Base-by-base conservation (phyloP, 2,113 vertebrate species). In the Seriola quinqueradiata region DNA sequence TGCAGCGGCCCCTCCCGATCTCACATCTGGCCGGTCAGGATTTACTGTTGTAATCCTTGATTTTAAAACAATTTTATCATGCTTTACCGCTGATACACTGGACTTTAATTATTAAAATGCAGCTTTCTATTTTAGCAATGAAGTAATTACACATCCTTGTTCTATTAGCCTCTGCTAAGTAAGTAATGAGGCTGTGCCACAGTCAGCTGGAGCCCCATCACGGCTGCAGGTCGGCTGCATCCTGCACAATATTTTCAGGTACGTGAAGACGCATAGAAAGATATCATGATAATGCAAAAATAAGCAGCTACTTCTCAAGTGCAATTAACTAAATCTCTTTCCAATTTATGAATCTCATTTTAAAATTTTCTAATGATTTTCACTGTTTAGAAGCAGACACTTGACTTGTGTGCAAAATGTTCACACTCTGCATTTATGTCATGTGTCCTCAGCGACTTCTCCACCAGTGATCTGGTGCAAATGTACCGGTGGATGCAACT, bases 91-190 rank as follows among this genome's bases (percentile, higher is more conserved):
- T 88, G 91, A 93, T 94, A 92, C 34, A 57, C 81, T 81, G 88
- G 84, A 92, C 90, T 94, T 94, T 95, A 95, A 96, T 96, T 95
- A 95, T 90, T 88, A 87, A 95, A 95, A 95, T 96, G 95, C 92
- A 95, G 93, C 90, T 95, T 94, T 94, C 71, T 77, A 46, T 89
- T 91, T 89, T 65, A 87, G 81, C 81, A 70, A 59, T 79, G 87
- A 94, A 92, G 90, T 95, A 94, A 95, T 95, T 94, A 93, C 86
- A 89, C 86, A 77, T 83, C 72, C 84, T 40, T 48, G 83, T 75
- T 90, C 89, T 17, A 95, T 94, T 95, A 95, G 92, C 92, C 69
- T 70, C 70, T 11, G 9, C 42, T 86, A 70, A 88, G 85, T 83
- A 50, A 85, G 83, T 84, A 67, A 88, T 70, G 75, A 76, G 81